Evolutionary conservation across 2,888 invertebrate species (phyloP), one percentile per base, ranked within the genome.

Genomic region (Suillia variegata): DNA sequence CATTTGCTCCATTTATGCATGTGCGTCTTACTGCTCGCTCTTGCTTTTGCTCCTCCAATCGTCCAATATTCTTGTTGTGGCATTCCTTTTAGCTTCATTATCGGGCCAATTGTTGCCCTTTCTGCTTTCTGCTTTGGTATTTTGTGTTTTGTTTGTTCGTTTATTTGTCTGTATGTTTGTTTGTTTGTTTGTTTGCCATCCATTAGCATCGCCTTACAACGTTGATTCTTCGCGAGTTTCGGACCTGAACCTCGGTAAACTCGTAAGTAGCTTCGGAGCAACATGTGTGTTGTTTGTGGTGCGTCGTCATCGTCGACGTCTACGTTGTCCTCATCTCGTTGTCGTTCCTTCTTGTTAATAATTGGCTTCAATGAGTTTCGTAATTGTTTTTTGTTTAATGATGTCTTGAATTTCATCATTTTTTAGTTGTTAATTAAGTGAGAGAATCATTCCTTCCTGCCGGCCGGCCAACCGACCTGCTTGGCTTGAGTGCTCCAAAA

Each of bases 321-420:
- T 5, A 6, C 26, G 26, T 26, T 10, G 26, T 26, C 15, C 10
- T 38, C 31, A 31, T 31, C 31, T 31, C 13, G 38, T 38, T 13
- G 45, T 45, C 45, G 17, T 45, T 38, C 10, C 24, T 70, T 67
- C 70, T 70, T 70, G 70, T 75, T 75, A 74, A 76, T 77, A 76
- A 77, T 77, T 77, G 77, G 74, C 78, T 76, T 76, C 76, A 77
- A 77, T 77, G 76, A 74, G 74, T 77, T 76, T 75, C 75, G 74
- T 77, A 77, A 76, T 77, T 77, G 75, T 74, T 77, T 73, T 74
- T 18, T 13, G 45, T 20, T 38, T 45, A 45, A 45, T 45, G 45
- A 45, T 20, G 45, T 45, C 45, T 45, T 45, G 18, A 18, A 45
- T 45, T 45, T 45, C 45, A 45, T 17, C 45, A 45, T 45, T 45